These are phyloP conservation scores for Philopedon plagiatum DNA, from an alignment of 2,888 invertebrate genomes.

Conservation along the genomic window DNA sequence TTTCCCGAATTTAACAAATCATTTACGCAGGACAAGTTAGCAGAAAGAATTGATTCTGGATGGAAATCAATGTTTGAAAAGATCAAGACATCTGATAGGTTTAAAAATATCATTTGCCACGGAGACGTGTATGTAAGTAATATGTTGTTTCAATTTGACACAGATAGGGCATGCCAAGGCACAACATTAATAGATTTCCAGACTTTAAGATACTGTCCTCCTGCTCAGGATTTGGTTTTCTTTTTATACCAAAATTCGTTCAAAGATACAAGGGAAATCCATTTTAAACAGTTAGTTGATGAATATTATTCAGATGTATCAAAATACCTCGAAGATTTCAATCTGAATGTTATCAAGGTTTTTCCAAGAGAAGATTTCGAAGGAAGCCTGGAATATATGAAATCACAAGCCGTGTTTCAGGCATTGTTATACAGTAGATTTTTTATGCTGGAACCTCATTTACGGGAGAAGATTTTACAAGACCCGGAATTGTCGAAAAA, in stretches of 20 bases:
- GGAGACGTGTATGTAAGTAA: slow-evolving; percentile 63
- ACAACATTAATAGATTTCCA: slow-evolving; percentile 63
- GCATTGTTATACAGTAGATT: slow-evolving; percentile 48
- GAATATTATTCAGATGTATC: slow-evolving; percentile 56
- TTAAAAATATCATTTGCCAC: slow-evolving; percentile 64
- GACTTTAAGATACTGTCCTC: slow-evolving; percentile 72
- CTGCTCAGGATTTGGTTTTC: slow-evolving; percentile 74
- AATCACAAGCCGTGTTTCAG: slow-evolving; percentile 50
- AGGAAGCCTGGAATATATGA: slow-evolving; percentile 54
- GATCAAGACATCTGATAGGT: slow-evolving; percentile 62
- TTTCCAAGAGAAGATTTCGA: slow-evolving; percentile 54
- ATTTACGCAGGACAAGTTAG: slow-evolving; percentile 42
- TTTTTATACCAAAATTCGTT: slow-evolving; percentile 56
- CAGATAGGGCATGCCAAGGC: slow-evolving; percentile 50
- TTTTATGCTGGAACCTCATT: slow-evolving; percentile 49
- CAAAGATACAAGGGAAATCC: slow-evolving; percentile 50
- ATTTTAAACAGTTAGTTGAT: slow-evolving; percentile 50
- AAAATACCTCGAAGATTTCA: slow-evolving; percentile 49
- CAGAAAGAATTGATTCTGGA: slow-evolving; percentile 18
- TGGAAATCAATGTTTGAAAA: slow-evolving; percentile 9
- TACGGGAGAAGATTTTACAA: slow-evolving; percentile 50
- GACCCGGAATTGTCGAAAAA: slow-evolving; percentile 48
- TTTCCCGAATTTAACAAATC: slow-evolving; percentile 45
- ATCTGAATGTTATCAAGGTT: slow-evolving; percentile 51
- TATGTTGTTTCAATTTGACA: slow-evolving; percentile 58